A percentile compares a stretch with the other conserved stretches of the same genome.
These are phyloP conservation scores for Dasyornis broadbenti DNA, from an alignment of 2,113 vertebrate species.

Conservation along the genomic window DNA sequence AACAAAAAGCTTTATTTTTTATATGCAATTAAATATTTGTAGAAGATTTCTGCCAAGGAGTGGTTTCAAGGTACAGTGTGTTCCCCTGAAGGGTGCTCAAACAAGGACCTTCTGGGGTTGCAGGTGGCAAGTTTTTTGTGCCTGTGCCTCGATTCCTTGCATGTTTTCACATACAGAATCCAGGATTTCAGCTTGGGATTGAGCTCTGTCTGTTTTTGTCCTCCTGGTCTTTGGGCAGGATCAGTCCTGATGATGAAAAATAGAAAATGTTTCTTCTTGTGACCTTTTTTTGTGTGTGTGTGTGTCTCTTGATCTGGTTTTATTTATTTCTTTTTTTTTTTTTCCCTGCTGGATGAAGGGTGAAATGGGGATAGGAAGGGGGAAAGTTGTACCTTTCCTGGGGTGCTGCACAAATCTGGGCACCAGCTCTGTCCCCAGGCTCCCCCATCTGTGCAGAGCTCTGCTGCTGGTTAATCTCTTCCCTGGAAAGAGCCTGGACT, in stretches of 20 bases:
- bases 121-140: not conserved
- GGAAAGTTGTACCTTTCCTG: not conserved
- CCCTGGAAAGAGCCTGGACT: not conserved
- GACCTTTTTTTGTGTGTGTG: not conserved
- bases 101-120: not conserved
- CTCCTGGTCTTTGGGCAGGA: not conserved
- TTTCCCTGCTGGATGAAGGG: not conserved
- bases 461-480: not conserved
- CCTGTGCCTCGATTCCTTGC: accelerated
- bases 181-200: not conserved
- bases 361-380: not conserved
- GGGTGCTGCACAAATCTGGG: not conserved
- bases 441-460: not conserved
- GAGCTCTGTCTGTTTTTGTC: not conserved
- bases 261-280: not conserved
- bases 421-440: accelerated
- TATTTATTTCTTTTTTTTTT: accelerated
- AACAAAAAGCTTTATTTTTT: not conserved
- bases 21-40: not conserved
- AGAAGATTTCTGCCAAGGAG: not conserved
- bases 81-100: not conserved
- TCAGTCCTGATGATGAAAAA: not conserved
- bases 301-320: not conserved
- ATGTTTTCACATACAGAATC: not conserved
- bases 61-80: not conserved